Base-by-base conservation (phyloP, 2,888 invertebrate species). In the Drosophila rubida region DNA sequence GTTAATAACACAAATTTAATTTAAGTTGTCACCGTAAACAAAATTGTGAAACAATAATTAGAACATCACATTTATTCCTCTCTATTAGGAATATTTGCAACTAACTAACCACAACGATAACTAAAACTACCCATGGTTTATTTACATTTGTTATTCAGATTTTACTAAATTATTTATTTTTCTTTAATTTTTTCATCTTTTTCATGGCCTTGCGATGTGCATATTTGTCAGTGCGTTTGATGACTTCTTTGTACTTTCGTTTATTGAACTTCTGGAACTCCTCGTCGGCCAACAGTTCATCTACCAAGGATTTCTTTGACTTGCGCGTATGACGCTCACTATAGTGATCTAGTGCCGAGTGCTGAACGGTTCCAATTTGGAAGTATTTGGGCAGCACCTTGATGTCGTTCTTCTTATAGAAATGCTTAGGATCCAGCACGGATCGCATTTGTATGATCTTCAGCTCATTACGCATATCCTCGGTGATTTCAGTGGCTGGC, bases 381-480 rank as follows among this genome's bases (percentile, higher is more conserved):
- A 99, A 99, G 91, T 97, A 98, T 92, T 98, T 99, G 0, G 99
- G 98, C 30, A 97, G 89, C 1, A 94, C 95, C 92, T 96, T 95
- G 76, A 96, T 93, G 89, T 97, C 97, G 90, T 97, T 97, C 87
- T 96, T 96, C 92, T 98, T 98, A 92, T 99, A 99, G 92, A 98
- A 99, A 77, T 95, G 95, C 91, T 98, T 98, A 0, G 98, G 97
- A 93, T 99, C 96, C 9, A 99, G 92, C 0, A 94, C 96, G 0
- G 97, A 96, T 82, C 99, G 94, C 98, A 99, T 98, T 92, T 97
- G 96, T 1, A 99, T 92, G 9, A 98, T 93, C 92, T 96, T 95
- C 9, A 99, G 93, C 91, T 99, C 98, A 88, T 95, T 95, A 91
- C 95, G 96, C 46, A 96, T 92, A 90, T 98, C 98, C 25, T 97